Evolutionary conservation across 2,888 invertebrate genomes (phyloP), one percentile per base, ranked within the genome.

Genomic region (Sarcophaga subvicina): DNA sequence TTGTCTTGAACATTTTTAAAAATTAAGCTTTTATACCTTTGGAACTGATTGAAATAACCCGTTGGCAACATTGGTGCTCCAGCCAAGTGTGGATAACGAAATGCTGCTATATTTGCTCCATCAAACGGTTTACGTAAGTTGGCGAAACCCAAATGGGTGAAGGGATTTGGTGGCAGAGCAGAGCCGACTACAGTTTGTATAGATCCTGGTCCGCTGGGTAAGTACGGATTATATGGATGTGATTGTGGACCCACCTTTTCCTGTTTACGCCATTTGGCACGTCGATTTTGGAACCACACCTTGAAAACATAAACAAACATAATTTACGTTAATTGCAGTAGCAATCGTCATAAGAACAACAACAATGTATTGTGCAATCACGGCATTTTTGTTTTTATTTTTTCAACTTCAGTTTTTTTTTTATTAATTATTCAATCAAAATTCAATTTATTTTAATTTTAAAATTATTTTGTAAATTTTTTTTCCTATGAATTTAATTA

Each of bases 241-340:
- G 95, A 97, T 91, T 97, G 97, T 0, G 98, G 98, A 0, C 98
- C 98, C 83, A 98, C 98, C 94, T 98, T 98, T 94, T 98, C 98
- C 91, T 98, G 98, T 91, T 98, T 98, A 63, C 98, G 95, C 98
- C 98, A 98, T 94, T 98, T 98, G 70, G 98, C 98, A 63, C 98
- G 95, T 2, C 98, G 95, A 93, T 98, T 98, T 94, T 98, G 98
- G 93, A 98, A 98, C 98, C 98, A 98, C 6, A 98, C 98, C 98
- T 98, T 95, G 90, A 93, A 90, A 11, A 72, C 67, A 75, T 88
- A 71, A 25, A 45, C 10, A 37, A 8, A 37, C 8, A 37, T 37
- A 10, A 10, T 8, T 10, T 37, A 2, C 3, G 2, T 37, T 37
- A 8, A 37, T 37, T 6, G 8, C 8, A 8, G 8, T 8, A 37